Base-by-base conservation (phyloP, 2,797 vertebrate species). In the Pempheris klunzingeri region DNA sequence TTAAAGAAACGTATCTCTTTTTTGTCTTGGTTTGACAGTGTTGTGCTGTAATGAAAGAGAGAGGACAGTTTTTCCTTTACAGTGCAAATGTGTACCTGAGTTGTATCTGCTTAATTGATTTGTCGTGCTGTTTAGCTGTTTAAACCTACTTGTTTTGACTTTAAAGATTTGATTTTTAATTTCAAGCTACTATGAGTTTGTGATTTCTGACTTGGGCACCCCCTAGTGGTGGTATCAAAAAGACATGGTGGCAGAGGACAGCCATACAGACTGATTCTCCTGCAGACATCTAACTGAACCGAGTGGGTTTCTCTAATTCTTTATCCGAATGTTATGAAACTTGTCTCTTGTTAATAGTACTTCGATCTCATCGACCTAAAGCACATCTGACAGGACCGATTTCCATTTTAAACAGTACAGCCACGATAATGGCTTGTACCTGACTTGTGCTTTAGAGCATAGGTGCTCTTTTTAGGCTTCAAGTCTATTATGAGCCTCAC, bases 391-490 rank as follows among this genome's bases (percentile, higher is more conserved):
- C 8, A 34, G 2, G 34, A 1, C 10, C 13, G 15, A 62, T 52
- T 20, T 71, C 4, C 14, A 13, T 71, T 65, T 70, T 44, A 74
- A 43, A 53, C 46, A 65, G 12, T n/a, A 12, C 49, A 54, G 30
- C 1, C 4, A 22, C 39, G 0, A 26, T 32, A 20, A 60, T 39
- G 24, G 11, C 32, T 71, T 38, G 14, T 9, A 10, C 13, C 28
- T 10, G 5, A 12, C 26, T 60, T 32, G 14, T 8, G n/a, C 17
- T 26, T 50, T 26, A 55, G 26, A 1, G 2, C 39, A 41, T 5
- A 41, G 52, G 14, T 44, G n/a, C 26, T 36, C 34, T 50, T 38
- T 70, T 4, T 2, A 41, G n/a, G 20, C 28, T 17, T 52, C 22
- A 1, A n/a, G 30, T 57, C 34, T 17, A 8, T 66, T 46, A 64